phyloP scores from a whole-genome alignment of 2,888 invertebrate species.

The Acrobasis suavella region DNA sequence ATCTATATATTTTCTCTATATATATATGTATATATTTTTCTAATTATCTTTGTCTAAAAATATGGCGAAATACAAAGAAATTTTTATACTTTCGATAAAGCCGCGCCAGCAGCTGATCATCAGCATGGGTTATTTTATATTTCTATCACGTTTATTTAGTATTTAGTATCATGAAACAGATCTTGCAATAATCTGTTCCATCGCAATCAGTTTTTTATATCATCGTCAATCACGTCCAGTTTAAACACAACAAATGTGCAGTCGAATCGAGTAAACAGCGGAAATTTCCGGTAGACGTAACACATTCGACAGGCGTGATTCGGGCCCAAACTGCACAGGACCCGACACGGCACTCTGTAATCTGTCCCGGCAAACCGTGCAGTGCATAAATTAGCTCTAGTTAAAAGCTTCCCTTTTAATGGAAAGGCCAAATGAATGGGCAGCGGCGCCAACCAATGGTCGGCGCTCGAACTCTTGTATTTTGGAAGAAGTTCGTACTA shows the following conservation, averaged over 20 bases:
- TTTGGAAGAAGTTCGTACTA: slow-evolving; percentile 22
- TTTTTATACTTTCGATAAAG: too few relatives aligned
- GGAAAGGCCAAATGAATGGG: slow-evolving; percentile 75
- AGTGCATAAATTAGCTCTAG: slow-evolving; percentile 77
- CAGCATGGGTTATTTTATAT: too few relatives aligned
- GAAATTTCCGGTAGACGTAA: slow-evolving; percentile 56
- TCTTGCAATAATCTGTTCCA: too few relatives aligned
- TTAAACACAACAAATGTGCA: slow-evolving; percentile 28
- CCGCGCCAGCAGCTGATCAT: too few relatives aligned
- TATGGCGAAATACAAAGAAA: too few relatives aligned
- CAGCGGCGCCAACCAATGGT: slow-evolving; percentile 47
- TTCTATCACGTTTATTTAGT: too few relatives aligned
- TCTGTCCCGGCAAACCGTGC: slow-evolving; percentile 73
- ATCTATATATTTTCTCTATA: too few relatives aligned
- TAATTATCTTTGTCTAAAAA: too few relatives aligned
- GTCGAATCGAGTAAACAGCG: slow-evolving; percentile 56
- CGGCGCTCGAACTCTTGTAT: slow-evolving; percentile 37
- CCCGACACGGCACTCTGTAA: slow-evolving; percentile 71
- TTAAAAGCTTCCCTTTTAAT: slow-evolving; percentile 78
- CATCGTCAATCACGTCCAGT: background rate
- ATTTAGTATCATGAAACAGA: too few relatives aligned
- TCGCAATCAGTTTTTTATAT: background rate
- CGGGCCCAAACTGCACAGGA: slow-evolving; percentile 51
- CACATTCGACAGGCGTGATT: slow-evolving; percentile 64
- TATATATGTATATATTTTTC: too few relatives aligned